Evolutionary conservation across 2,888 invertebrate species (phyloP).

Genomic region (Eristalis pertinax): DNA sequence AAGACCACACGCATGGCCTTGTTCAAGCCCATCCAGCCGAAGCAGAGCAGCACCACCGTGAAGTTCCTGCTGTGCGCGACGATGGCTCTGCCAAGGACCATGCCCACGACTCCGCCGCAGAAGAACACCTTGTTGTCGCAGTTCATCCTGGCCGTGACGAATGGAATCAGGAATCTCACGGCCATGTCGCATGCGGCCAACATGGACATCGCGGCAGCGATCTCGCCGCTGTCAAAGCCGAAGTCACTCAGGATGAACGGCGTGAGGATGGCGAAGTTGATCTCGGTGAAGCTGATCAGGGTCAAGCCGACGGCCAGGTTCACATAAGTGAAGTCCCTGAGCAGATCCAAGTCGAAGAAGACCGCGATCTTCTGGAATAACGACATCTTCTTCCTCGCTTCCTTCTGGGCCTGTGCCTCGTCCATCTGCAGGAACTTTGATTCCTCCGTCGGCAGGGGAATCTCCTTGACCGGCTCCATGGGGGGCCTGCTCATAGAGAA

Average conservation of each 20-base stretch:
- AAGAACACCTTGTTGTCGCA: conserved; percentile 88
- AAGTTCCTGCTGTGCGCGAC: conserved; percentile 84
- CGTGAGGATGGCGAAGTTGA: conserved; percentile 89
- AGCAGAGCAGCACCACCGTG: conserved; percentile 83
- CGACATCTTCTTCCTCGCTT: conserved; percentile 80
- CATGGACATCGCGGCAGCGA: conserved; percentile 87
- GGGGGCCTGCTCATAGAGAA: conserved; percentile 27
- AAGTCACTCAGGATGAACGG: conserved; percentile 87
- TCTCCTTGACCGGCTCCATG: conserved; percentile 42
- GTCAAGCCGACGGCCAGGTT: conserved; percentile 88
- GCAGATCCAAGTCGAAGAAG: conserved; percentile 87
- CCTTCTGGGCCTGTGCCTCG: conserved; percentile 12
- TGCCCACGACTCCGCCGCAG: conserved; percentile 85
- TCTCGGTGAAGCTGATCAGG: conserved; percentile 87
- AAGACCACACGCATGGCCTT: conserved; percentile 89
- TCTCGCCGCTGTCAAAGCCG: conserved; percentile 82
- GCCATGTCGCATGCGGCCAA: conserved; percentile 86
- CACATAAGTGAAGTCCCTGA: conserved; percentile 86
- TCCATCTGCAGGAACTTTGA: conserved; percentile 43
- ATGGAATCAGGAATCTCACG: conserved; percentile 86
- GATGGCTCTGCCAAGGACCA: conserved; percentile 84
- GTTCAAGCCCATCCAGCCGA: conserved; percentile 86
- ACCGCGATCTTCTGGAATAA: conserved; percentile 84
- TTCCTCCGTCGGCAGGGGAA: conserved; percentile 25
- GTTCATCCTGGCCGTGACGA: conserved; percentile 86